Evolutionary conservation across 2,797 vertebrate species (phyloP).

Genomic region (Typhlichthys eigenmanni): DNA sequence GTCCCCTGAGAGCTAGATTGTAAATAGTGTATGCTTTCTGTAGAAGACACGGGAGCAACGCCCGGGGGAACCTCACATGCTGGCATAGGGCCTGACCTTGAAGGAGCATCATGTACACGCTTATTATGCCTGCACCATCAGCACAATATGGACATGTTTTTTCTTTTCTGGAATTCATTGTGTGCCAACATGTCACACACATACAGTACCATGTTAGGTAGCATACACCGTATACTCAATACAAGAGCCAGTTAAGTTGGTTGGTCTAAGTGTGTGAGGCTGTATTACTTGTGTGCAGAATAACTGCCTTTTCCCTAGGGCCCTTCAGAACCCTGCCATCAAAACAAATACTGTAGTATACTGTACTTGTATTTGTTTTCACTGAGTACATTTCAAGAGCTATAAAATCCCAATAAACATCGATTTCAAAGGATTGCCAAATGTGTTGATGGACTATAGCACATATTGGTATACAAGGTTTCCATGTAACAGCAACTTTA

Average conservation of each 20-base stretch:
- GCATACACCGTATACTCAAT: not conserved
- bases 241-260: no score
- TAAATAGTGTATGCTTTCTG: no score
- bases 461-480: no score
- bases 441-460: no score
- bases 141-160: not conserved
- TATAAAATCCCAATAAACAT: no score
- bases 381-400: no score
- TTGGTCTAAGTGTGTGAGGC: no score
- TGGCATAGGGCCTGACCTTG: constrained; percentile 4
- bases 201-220: not conserved
- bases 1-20: not conserved
- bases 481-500: no score
- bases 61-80: not conserved
- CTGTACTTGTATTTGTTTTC: not conserved
- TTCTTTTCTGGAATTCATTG: no score
- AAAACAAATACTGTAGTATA: not conserved
- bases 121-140: constrained; percentile 2
- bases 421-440: no score
- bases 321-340: not conserved
- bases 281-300: no score
- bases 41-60: not conserved
- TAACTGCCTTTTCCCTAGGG: no score
- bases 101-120: constrained; percentile 7
- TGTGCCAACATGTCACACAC: not conserved